phyloP scores from a whole-genome alignment of 1,140 invertebrate genomes.

The Protaetia brevitarsis region DNA sequence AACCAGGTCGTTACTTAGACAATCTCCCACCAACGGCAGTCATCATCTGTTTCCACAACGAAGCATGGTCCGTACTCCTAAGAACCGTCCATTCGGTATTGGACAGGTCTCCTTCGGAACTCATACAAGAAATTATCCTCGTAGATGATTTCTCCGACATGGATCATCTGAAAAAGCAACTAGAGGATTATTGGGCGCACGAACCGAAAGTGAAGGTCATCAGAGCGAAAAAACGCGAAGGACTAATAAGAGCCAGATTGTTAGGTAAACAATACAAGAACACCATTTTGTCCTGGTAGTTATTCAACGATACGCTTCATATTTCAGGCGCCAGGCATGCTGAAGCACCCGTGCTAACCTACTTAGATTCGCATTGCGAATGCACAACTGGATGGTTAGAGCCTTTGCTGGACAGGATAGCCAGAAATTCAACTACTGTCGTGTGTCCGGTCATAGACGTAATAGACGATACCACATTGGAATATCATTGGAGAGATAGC shows the following conservation, averaged over 20 bases:
- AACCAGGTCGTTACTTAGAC: slow-evolving; percentile 68
- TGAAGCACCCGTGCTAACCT: slow-evolving; percentile 87
- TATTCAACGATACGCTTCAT: not conserved
- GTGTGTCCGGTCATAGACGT: slow-evolving; percentile 93
- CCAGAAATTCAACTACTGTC: slow-evolving; percentile 80
- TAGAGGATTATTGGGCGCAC: slow-evolving; percentile 89
- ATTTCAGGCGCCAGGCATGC: slow-evolving; percentile 73
- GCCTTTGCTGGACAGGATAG: slow-evolving; percentile 90
- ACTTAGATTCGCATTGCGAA: slow-evolving; percentile 98
- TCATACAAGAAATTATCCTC: slow-evolving; percentile 91
- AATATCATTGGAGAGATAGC: slow-evolving; percentile 85
- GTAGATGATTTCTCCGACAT: slow-evolving; percentile 97
- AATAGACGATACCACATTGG: slow-evolving; percentile 86
- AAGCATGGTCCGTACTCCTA: slow-evolving; percentile 89
- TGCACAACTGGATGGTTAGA: slow-evolving; percentile 95
- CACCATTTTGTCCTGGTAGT: not conserved
- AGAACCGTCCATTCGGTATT: slow-evolving; percentile 91
- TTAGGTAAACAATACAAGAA: slow-evolving; percentile 50
- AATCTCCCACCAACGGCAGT: slow-evolving; percentile 89
- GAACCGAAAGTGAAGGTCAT: slow-evolving; percentile 90
- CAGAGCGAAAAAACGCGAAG: slow-evolving; percentile 78
- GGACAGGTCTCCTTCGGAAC: slow-evolving; percentile 79
- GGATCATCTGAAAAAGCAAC: slow-evolving; percentile 86
- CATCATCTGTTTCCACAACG: slow-evolving; percentile 96
- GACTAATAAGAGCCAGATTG: slow-evolving; percentile 88